phyloP scores from a whole-genome alignment of 2,113 vertebrate species.

The Nothoprocta perdicaria region DNA sequence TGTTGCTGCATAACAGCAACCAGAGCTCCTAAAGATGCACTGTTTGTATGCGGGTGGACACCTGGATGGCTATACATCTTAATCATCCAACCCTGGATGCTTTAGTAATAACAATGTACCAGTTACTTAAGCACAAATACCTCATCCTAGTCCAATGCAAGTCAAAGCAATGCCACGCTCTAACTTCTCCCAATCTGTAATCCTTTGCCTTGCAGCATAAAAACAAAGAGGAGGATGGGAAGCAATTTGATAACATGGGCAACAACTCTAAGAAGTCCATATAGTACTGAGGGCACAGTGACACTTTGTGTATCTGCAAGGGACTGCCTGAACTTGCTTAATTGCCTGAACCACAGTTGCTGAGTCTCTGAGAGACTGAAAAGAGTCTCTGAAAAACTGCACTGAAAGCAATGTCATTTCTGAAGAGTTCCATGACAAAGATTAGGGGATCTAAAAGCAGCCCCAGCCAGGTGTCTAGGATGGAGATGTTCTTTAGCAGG shows the following conservation, averaged over 20 bases:
- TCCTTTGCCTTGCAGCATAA: not conserved
- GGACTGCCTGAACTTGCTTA: not conserved
- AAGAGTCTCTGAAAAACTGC: not conserved
- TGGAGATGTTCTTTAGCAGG: not conserved
- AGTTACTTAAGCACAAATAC: not conserved
- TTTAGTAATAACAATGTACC: not conserved
- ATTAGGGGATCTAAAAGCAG: not conserved
- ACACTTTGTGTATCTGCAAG: fast-evolving
- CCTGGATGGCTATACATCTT: not conserved
- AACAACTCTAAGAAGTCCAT: fast-evolving
- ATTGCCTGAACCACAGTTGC: not conserved
- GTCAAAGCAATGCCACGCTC: not conserved
- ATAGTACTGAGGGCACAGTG: fast-evolving
- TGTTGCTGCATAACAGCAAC: not conserved
- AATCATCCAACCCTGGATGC: not conserved
- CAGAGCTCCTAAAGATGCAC: not conserved
- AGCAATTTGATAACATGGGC: not conserved
- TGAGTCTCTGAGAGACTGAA: not conserved
- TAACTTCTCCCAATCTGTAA: not conserved
- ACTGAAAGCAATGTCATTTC: not conserved
- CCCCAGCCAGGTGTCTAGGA: not conserved
- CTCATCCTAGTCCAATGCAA: not conserved
- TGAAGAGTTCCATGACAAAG: not conserved
- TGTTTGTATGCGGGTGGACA: not conserved
- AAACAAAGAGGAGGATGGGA: not conserved